Evolutionary conservation across 37 sponge, comb jelly and placozoan genomes (phyloP), one percentile per base, ranked within the genome.

Genomic region (Amphimedon queenslandica): DNA sequence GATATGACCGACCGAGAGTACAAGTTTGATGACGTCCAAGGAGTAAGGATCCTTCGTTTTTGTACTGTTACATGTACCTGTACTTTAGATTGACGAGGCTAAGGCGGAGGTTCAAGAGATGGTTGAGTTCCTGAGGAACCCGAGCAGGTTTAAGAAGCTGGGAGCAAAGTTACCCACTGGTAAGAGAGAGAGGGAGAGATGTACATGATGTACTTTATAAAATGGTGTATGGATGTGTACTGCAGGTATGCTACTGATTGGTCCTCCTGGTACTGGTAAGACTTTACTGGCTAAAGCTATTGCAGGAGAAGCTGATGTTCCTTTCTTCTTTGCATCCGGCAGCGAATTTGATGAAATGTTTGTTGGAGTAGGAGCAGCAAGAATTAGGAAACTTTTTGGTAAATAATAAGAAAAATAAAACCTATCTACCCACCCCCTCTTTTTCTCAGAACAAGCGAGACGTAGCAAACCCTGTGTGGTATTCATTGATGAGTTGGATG

Each of bases 261-360:
- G 94, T 36, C 90, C 94, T 28, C 94, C 94, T 30, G 93, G 93
- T 0, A 92, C 90, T 21, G 93, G 93, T 8, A 92, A 92, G 75
- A 92, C 93, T 3, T 68, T 93, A 58, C 80, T 89, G 3, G 96
- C 89, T 42, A 81, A 92, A 70, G 96, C 96, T 21, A 84, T 95
- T 5, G 92, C 96, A 43, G 96, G 96, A 2, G 96, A 95, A 64
- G 96, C 96, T 34, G 79, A 87, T 1, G 96, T 95, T 13, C 96
- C 96, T 57, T 95, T 95, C 79, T 91, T 91, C 84, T 95, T 91
- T 82, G 83, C 78, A 23, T 95, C 96, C 0, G 96, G 92, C 3
- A 88, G 92, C 32, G 96, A 95, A 67, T 95, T 95, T 67, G 96
- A 95, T 79, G 96, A 95, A 78, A 95, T 95, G 96, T 95, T 91